Conservation (phyloP, 2,888 invertebrate species). For the Cyrtodaria siliqua region DNA sequence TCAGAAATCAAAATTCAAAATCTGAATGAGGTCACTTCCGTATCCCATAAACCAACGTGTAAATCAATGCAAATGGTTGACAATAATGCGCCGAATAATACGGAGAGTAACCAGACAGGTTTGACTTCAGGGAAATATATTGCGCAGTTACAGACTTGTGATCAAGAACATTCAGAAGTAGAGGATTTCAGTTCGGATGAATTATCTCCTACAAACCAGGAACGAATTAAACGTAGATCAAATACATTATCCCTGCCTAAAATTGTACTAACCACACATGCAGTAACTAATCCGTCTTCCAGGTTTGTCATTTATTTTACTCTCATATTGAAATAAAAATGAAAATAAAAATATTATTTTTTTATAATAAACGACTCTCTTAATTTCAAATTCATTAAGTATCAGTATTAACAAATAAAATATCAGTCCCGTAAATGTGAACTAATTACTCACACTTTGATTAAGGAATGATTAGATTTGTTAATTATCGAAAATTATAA, state of each 20-base stretch:
- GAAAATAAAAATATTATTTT: background rate
- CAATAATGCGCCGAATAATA: background rate
- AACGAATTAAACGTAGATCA: background rate
- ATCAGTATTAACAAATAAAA: background rate
- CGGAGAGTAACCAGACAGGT: no score
- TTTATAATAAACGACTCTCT: background rate
- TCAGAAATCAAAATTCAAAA: slow-evolving; percentile 30
- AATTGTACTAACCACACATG: slow-evolving; percentile 37
- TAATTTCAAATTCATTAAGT: background rate
- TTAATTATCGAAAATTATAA: no score
- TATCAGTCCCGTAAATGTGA: no score
- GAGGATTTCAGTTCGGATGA: no score
- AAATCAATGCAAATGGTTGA: background rate
- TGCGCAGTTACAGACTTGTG: no score
- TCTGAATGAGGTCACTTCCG: slow-evolving; percentile 12
- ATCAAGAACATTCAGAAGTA: no score
- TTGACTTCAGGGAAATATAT: no score
- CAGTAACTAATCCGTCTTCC: no score
- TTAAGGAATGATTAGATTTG: no score
- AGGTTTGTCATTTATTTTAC: background rate
- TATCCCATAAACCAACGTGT: background rate
- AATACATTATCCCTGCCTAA: slow-evolving; percentile 16
- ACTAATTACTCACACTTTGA: no score
- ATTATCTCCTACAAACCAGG: no score
- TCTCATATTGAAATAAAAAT: background rate